These are phyloP conservation scores for Papilio protenor DNA, from an alignment of 2,888 invertebrate species.

Conservation along the genomic window DNA sequence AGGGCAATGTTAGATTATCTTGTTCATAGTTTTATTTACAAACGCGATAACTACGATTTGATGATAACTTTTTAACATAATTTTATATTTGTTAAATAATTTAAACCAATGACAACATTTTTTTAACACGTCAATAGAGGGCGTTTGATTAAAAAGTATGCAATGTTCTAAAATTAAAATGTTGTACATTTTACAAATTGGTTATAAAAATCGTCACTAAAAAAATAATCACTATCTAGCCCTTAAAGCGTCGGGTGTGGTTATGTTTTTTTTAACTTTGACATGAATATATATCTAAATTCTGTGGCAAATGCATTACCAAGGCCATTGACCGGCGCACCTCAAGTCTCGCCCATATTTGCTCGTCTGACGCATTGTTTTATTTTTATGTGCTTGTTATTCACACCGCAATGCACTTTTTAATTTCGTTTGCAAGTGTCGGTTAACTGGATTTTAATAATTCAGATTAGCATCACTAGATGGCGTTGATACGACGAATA, in stretches of 20 bases:
- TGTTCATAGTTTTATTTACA: background rate
- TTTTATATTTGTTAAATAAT: background rate
- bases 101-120: background rate
- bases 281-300: background rate
- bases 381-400: slow-evolving; percentile 21
- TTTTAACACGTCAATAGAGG: background rate
- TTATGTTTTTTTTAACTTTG: background rate
- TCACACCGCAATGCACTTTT: slow-evolving; percentile 14
- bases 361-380: slow-evolving; percentile 30
- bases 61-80: background rate
- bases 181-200: too few relatives aligned
- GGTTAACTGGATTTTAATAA: background rate
- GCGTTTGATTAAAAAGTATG: background rate
- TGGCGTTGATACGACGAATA: background rate
- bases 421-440: slow-evolving; percentile 9
- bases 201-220: background rate
- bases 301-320: slow-evolving; percentile 2
- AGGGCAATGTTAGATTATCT: slow-evolving; percentile 23
- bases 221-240: background rate
- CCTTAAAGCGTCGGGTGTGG: background rate
- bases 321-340: slow-evolving; percentile 33
- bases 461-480: background rate
- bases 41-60: slow-evolving; percentile 10
- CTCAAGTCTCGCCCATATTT: slow-evolving; percentile 14
- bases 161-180: background rate